Evolutionary conservation across 2,888 invertebrate species (phyloP).

Genomic region (Marronus borbonicus): DNA sequence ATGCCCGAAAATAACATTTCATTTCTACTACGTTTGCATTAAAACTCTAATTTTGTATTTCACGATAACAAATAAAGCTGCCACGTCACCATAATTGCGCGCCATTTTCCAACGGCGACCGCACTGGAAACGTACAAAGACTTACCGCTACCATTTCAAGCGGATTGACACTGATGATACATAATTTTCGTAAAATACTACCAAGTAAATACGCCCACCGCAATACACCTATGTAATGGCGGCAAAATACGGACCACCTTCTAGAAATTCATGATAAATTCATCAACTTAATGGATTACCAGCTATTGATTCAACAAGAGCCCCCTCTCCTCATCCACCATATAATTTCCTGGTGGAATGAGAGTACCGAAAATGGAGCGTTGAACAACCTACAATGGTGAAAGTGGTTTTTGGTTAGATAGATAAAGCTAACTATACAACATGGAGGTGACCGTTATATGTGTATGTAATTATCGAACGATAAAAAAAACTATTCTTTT

Average conservation of each 20-base stretch:
- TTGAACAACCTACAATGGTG: background rate
- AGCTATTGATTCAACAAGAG: constrained; percentile 28
- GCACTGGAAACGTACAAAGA: background rate
- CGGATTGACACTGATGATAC: constrained; percentile 23
- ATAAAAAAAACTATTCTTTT: background rate
- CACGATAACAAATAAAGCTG: background rate
- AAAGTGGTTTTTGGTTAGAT: background rate
- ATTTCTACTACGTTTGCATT: too few species aligned
- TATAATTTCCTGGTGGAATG: background rate
- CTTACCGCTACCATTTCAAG: background rate
- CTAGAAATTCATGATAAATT: constrained; percentile 29
- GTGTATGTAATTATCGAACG: constrained; percentile 1
- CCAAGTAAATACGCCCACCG: constrained; percentile 7
- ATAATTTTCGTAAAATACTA: constrained; percentile 21
- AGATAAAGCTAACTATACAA: background rate
- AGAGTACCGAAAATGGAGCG: background rate
- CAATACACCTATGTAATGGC: background rate
- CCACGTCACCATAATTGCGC: background rate
- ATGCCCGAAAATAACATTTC: too few species aligned
- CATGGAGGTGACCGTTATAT: background rate
- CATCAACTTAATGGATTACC: constrained; percentile 39
- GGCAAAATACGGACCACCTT: constrained; percentile 20
- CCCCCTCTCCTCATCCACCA: background rate
- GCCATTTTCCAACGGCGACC: background rate
- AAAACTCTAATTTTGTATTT: background rate